Evolutionary conservation across 2,113 vertebrate genomes (phyloP), one percentile per base, ranked within the genome.

Genomic region (Macroglossus sobrinus): DNA sequence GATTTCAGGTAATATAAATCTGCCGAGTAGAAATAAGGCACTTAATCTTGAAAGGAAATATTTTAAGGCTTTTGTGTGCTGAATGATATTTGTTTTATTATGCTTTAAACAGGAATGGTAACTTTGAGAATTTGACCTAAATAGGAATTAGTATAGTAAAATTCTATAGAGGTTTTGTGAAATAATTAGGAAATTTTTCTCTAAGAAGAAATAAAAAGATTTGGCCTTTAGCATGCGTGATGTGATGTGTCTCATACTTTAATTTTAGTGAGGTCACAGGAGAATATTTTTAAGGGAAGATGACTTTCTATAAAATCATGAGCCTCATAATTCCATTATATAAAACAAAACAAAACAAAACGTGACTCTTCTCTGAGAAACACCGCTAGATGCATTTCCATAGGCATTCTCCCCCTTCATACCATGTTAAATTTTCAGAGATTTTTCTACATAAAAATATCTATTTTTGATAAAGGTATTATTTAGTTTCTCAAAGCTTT

Each of bases 11-110:
- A 57, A 57, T 66, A 26, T 40, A 94, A 64, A 87, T 90, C 40
- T 96, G 76, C n/a, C 61, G 28, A 22, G n/a, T 10, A 74, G 75
- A 84, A 93, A 84, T 15, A 57, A 79, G 50, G 12, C 30, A 40
- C 24, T 50, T 86, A 74, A 35, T 11, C 50, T 92, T 94, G 22
- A 84, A 95, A 92, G 84, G 8, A 33, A 63, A 4, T 76, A 64
- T 53, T 95, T 91, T 89, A 76, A 93, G 16, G 5, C 28, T 81
- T 96, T 94, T 85, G 45, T 80, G 12, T 72, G 21, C 96, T 87
- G 85, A 92, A 96, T 95, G 57, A 68, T 78, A 68, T 0, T 1
- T 50, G 19, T 81, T 93, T 90, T 80, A 59, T 78, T 59, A 64
- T 61, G 59, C 16, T 38, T 76, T 90, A 82, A 66, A n/a, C 84